These are phyloP conservation scores for Platyrinchus mystaceus DNA, from an alignment of 2,797 vertebrate genomes.

Conservation along the genomic window DNA sequence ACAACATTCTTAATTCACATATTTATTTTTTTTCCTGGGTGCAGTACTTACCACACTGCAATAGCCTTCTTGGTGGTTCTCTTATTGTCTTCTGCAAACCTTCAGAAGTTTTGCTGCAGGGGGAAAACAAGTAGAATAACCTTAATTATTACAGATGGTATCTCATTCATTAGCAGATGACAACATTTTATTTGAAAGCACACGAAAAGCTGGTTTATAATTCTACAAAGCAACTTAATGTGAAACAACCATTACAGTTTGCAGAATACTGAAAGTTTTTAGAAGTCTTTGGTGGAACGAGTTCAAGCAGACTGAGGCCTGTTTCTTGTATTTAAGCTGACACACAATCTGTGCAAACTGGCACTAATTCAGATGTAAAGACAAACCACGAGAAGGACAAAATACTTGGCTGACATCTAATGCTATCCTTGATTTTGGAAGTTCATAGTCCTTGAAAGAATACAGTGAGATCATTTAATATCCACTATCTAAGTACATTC, in stretches of 20 bases:
- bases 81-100: slow-evolving; percentile 62
- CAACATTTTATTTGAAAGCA: slow-evolving; percentile 76
- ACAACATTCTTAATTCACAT: slow-evolving; percentile 64
- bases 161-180: slow-evolving; percentile 70
- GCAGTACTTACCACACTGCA: slow-evolving; percentile 71
- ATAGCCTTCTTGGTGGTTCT: slow-evolving; percentile 57
- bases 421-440: slow-evolving; percentile 57
- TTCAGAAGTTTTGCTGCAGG: slow-evolving; percentile 73
- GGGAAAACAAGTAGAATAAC: slow-evolving; percentile 68
- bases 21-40: not conserved
- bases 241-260: slow-evolving; percentile 56
- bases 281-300: slow-evolving; percentile 71
- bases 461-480: slow-evolving; percentile 56
- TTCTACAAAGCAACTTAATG: slow-evolving; percentile 71
- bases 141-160: slow-evolving; percentile 75
- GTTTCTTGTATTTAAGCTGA: slow-evolving; percentile 73
- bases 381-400: slow-evolving; percentile 71
- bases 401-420: slow-evolving; percentile 71
- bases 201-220: slow-evolving; percentile 69
- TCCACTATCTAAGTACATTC: not conserved
- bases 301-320: slow-evolving; percentile 70
- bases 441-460: slow-evolving; percentile 61
- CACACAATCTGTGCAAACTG: slow-evolving; percentile 76
- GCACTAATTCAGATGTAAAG: slow-evolving; percentile 72
- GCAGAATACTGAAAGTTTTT: slow-evolving; percentile 68